phyloP scores from a whole-genome alignment of 2,888 invertebrate genomes.

The Eilema caniola region DNA sequence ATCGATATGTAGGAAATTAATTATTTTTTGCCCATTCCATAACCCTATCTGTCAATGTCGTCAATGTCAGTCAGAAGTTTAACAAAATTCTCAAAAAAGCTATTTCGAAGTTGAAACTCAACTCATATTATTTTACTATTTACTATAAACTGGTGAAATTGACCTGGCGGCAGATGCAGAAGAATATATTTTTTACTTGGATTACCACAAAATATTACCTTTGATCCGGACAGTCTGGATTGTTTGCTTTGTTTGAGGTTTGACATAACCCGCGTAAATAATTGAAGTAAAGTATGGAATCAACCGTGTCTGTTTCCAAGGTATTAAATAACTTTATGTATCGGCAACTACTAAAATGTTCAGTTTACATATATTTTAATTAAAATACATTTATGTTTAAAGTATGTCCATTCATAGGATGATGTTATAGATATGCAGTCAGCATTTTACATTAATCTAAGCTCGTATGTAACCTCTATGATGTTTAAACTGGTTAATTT shows the following conservation, averaged over 20 bases:
- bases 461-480: no score
- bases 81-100: no score
- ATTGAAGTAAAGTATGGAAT: constrained; percentile 50
- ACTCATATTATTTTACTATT: background rate
- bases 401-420: background rate
- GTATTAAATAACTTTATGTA: constrained; percentile 40
- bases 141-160: background rate
- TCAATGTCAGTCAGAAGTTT: no score
- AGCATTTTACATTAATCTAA: no score
- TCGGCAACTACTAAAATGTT: background rate
- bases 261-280: constrained; percentile 14
- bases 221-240: background rate
- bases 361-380: background rate
- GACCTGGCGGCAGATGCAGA: background rate
- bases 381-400: background rate
- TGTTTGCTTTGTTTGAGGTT: background rate
- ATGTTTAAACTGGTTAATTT: no score
- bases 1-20: no score
- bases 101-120: background rate
- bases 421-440: no score
- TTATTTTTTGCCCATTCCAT: no score
- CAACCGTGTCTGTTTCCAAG: constrained; percentile 65
- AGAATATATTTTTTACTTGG: background rate
- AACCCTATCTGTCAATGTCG: no score
- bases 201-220: background rate